Evolutionary conservation across 2,797 vertebrate genomes (phyloP).

Genomic region (Phalanger gymnotis): DNA sequence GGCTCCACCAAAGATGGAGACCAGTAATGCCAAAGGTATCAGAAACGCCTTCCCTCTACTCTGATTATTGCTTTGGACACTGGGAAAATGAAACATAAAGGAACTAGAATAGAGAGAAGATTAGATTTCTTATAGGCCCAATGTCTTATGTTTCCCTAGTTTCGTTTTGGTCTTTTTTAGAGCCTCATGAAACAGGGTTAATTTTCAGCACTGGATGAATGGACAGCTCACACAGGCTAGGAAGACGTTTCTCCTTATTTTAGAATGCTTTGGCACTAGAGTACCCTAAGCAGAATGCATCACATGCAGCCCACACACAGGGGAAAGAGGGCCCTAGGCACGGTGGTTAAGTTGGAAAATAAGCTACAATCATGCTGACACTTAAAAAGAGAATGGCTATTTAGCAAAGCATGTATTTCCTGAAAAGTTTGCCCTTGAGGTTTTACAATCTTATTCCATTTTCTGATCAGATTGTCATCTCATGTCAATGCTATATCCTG

Average conservation of each 20-base stretch:
- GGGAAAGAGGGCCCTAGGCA: not conserved
- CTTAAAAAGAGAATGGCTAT: not conserved
- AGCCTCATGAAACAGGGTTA: not conserved
- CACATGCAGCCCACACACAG: not conserved
- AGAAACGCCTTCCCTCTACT: not conserved
- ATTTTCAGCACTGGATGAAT: not conserved
- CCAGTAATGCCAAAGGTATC: not conserved
- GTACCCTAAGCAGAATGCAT: not conserved
- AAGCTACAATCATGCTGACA: not conserved
- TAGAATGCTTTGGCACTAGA: not conserved
- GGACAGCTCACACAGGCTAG: not conserved
- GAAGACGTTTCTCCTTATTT: not conserved
- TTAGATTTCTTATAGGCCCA: not conserved
- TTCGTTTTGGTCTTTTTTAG: not conserved
- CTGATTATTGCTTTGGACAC: not conserved
- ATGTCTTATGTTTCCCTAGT: not conserved
- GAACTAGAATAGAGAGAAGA: not conserved
- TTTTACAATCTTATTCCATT: not conserved
- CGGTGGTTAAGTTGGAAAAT: not conserved
- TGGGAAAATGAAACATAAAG: not conserved
- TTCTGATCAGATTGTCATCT: not conserved
- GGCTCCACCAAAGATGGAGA: not conserved
- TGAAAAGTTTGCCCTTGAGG: not conserved
- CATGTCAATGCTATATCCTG: not conserved
- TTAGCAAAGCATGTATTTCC: not conserved